A percentile compares a stretch with the other conserved stretches of the same genome.
Conservation (phyloP, 2,888 invertebrate species). For the Ectemnius cavifrons region DNA sequence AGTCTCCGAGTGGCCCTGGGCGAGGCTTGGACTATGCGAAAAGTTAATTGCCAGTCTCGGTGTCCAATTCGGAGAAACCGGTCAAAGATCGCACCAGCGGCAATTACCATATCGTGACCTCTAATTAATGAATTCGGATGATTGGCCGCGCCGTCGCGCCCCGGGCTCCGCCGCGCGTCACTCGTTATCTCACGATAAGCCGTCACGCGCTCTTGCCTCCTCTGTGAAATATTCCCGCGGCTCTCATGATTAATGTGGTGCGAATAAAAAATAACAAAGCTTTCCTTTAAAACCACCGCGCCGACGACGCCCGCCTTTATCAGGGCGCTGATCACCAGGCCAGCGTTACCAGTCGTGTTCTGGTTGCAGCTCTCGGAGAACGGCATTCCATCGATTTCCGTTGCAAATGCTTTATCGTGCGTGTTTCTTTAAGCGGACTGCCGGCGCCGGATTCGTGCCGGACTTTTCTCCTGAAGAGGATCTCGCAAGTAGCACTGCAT, state of each 20-base stretch:
- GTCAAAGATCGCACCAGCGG: neutral
- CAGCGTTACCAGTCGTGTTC: slow-evolving; percentile 56
- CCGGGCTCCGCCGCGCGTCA: slow-evolving; percentile 1
- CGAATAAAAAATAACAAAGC: slow-evolving; percentile 45
- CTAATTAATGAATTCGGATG: slow-evolving; percentile 48
- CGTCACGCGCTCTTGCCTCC: slow-evolving; percentile 26
- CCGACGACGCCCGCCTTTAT: slow-evolving; percentile 59
- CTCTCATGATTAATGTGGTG: slow-evolving; percentile 53
- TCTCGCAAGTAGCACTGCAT: no score
- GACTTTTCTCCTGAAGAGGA: neutral
- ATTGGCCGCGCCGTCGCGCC: slow-evolving; percentile 14
- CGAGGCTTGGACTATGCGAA: slow-evolving; percentile 4
- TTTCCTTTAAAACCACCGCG: slow-evolving; percentile 44
- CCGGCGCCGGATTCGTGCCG: slow-evolving; percentile 17
- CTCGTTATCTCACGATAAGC: slow-evolving; percentile 44
- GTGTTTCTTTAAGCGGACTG: slow-evolving; percentile 45
- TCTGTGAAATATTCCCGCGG: slow-evolving; percentile 41
- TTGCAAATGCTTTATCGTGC: slow-evolving; percentile 59
- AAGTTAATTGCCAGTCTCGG: neutral
- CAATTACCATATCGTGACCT: slow-evolving; percentile 18
- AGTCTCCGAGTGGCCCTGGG: neutral
- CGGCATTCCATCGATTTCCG: slow-evolving; percentile 69
- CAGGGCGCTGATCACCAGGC: slow-evolving; percentile 63
- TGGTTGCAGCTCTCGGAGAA: slow-evolving; percentile 61
- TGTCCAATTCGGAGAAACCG: neutral